Evolutionary conservation across 2,113 vertebrate species (phyloP).

Genomic region (Micromys minutus): DNA sequence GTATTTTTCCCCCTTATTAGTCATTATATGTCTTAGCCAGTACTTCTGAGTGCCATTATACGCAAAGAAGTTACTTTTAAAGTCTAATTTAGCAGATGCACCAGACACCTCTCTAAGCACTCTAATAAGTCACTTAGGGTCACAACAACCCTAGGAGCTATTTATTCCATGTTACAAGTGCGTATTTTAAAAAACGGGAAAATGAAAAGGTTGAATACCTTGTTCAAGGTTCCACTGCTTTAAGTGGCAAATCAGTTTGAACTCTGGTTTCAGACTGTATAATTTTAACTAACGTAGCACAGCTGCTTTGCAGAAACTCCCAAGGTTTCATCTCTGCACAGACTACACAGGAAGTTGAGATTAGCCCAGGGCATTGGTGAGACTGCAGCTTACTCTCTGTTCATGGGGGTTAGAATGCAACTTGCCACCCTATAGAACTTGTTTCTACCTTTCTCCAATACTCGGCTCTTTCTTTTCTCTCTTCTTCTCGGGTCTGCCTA

Average conservation of each 20-base stretch:
- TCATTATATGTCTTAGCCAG: not conserved
- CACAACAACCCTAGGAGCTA: not conserved
- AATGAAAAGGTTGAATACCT: not conserved
- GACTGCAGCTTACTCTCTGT: fast-evolving
- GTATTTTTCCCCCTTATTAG: not conserved
- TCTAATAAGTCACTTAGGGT: slow-evolving; percentile 14
- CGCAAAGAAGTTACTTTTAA: not conserved
- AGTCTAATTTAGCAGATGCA: not conserved
- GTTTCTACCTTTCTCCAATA: not conserved
- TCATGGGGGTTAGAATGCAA: fast-evolving
- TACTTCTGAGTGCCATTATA: not conserved
- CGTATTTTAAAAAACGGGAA: not conserved
- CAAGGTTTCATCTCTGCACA: not conserved
- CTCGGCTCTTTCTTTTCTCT: not conserved
- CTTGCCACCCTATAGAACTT: not conserved
- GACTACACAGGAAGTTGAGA: not conserved
- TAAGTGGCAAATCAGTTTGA: not conserved
- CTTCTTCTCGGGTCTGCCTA: not conserved
- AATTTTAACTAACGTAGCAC: not conserved
- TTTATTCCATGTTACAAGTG: not conserved
- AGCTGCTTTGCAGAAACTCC: not conserved
- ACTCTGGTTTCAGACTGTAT: not conserved
- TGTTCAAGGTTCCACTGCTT: not conserved
- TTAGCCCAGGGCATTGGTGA: not conserved
- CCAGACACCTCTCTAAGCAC: not conserved